Conservation (phyloP, 2,888 invertebrate genomes). For the Physocephala rufipes region DNA sequence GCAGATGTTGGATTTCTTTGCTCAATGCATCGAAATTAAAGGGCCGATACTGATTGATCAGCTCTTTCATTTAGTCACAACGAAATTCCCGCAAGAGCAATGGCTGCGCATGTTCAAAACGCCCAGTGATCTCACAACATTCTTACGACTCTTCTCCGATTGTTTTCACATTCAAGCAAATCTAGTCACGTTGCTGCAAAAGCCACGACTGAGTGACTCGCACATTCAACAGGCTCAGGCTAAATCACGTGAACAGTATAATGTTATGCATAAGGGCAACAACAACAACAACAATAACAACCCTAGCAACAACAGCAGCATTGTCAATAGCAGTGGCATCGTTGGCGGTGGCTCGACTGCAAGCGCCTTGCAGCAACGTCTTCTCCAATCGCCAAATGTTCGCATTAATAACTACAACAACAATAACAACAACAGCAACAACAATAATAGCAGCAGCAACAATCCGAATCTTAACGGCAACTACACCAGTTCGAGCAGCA, state of each 20-base stretch:
- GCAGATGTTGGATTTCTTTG: constrained; percentile 82
- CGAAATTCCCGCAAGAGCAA: constrained; percentile 78
- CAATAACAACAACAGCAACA: constrained; percentile 46
- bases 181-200: constrained; percentile 83
- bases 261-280: constrained; percentile 59
- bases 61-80: constrained; percentile 82
- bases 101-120: constrained; percentile 92
- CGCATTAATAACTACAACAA: no score
- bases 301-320: constrained; percentile 23
- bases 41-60: constrained; percentile 88
- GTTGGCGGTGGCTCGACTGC: constrained; percentile 37
- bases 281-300: constrained; percentile 44
- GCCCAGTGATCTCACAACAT: constrained; percentile 87
- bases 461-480: constrained; percentile 40
- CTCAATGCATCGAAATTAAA: constrained; percentile 81
- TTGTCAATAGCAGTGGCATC: constrained; percentile 21
- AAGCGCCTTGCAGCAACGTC: constrained; percentile 58
- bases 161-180: constrained; percentile 94
- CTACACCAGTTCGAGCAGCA: constrained; percentile 45
- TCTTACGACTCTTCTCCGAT: constrained; percentile 92
- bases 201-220: constrained; percentile 75
- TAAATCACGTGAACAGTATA: constrained; percentile 63
- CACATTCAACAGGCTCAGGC: constrained; percentile 65
- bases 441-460: constrained; percentile 46
- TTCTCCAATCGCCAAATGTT: constrained; percentile 57